Evolutionary conservation across 2,888 invertebrate species (phyloP).

Genomic region (Ectemnius continuus): DNA sequence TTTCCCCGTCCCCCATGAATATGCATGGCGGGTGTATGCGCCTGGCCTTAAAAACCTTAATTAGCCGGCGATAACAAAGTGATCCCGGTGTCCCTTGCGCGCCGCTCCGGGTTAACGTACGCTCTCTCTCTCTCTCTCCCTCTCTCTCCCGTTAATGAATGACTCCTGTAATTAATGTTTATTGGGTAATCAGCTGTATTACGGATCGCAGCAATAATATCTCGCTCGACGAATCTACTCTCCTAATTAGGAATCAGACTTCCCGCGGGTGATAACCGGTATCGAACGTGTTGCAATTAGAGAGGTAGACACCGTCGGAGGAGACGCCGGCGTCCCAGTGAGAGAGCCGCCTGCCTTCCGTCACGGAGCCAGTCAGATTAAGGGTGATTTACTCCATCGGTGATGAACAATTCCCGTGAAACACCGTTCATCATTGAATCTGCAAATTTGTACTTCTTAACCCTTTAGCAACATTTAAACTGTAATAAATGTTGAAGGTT

Average conservation of each 20-base stretch:
- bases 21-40: not conserved
- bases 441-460: too few species aligned
- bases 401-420: too few species aligned
- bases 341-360: too few species aligned
- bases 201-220: constrained; percentile 46
- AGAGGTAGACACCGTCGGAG: constrained; percentile 19
- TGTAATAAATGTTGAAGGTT: too few species aligned
- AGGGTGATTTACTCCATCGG: too few species aligned
- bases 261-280: constrained; percentile 49
- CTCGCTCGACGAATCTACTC: constrained; percentile 35
- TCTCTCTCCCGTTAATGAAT: constrained; percentile 23
- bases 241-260: constrained; percentile 50
- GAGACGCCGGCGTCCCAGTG: too few species aligned
- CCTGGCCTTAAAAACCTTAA: constrained; percentile 1
- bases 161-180: constrained; percentile 41
- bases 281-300: constrained; percentile 54
- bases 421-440: too few species aligned
- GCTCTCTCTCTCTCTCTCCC: too few species aligned
- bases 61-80: constrained; percentile 7
- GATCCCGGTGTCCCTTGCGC: not conserved
- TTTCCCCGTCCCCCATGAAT: not conserved
- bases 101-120: not conserved
- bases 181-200: constrained; percentile 38
- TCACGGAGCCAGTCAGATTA: too few species aligned
- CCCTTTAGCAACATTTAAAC: too few species aligned